Conservation (phyloP, 37 sponge, comb jelly and placozoan genomes). For the Lycopodina hypogea region DNA sequence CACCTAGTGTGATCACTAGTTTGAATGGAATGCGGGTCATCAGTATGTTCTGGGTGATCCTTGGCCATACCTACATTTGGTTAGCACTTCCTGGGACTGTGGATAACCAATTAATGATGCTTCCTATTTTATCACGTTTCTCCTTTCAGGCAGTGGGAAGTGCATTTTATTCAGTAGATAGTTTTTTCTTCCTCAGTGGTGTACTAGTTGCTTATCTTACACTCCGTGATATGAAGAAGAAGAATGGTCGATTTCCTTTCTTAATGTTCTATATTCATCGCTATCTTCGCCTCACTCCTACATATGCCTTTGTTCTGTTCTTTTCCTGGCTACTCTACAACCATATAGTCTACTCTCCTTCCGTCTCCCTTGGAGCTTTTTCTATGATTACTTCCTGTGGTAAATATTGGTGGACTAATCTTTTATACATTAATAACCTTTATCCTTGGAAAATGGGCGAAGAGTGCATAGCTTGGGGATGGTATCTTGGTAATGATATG, state of each 20-base stretch:
- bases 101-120: conserved; percentile 11
- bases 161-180: conserved; percentile 71
- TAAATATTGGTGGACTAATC: conserved; percentile 88
- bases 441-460: conserved; percentile 54
- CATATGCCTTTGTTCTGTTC: conserved; percentile 64
- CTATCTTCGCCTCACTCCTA: conserved; percentile 70
- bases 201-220: conserved; percentile 71
- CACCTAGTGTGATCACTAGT: conserved; percentile 59
- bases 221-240: conserved; percentile 55
- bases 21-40: conserved; percentile 79
- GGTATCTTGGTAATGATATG: conserved; percentile 91
- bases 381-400: not conserved
- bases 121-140: conserved; percentile 16
- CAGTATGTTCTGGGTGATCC: conserved; percentile 86
- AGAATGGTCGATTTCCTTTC: conserved; percentile 61
- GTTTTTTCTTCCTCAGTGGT: conserved; percentile 82
- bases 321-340: conserved; percentile 43
- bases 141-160: conserved; percentile 48
- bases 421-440: conserved; percentile 89
- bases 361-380: not conserved
- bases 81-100: not conserved
- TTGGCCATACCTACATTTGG: conserved; percentile 52
- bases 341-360: conserved; percentile 15
- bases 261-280: conserved; percentile 74
- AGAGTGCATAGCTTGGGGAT: conserved; percentile 79